These are phyloP conservation scores for Xyrauchen texanus DNA, from an alignment of 2,113 vertebrate species.

Conservation along the genomic window DNA sequence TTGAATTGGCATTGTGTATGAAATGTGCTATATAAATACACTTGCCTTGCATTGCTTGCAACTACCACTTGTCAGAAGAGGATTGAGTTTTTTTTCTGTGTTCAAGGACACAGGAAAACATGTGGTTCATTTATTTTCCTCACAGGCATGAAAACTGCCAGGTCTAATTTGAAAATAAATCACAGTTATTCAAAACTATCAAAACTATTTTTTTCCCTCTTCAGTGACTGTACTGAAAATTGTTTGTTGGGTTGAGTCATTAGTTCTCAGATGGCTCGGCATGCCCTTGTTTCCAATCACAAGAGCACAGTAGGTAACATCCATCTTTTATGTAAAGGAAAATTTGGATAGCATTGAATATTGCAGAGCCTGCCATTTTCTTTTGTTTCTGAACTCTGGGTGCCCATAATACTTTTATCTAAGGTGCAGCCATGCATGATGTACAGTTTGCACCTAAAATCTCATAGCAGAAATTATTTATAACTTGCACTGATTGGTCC, in stretches of 20 bases:
- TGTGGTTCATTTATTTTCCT: neutral
- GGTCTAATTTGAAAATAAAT: constrained; percentile 12
- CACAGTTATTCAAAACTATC: constrained; percentile 21
- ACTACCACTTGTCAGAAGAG: neutral
- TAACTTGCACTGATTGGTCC: constrained; percentile 1
- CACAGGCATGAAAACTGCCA: neutral
- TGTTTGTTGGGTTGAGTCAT: constrained; percentile 17
- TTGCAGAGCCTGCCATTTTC: constrained; percentile 5
- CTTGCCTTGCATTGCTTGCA: no score
- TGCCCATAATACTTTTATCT: constrained; percentile 27
- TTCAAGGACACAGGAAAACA: neutral
- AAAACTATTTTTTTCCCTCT: neutral
- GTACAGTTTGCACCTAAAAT: neutral
- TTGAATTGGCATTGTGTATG: no score
- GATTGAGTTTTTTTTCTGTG: neutral
- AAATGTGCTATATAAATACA: no score
- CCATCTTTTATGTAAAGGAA: constrained; percentile 21
- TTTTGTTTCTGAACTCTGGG: constrained; percentile 27
- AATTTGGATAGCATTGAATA: neutral
- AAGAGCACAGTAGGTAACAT: constrained; percentile 23
- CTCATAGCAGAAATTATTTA: constrained; percentile 8
- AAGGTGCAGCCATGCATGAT: neutral
- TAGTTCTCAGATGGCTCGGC: neutral
- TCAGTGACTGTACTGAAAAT: neutral
- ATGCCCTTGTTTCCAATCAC: constrained; percentile 17